Conservation (phyloP, 2,113 vertebrate genomes). For the Centropristis striata region DNA sequence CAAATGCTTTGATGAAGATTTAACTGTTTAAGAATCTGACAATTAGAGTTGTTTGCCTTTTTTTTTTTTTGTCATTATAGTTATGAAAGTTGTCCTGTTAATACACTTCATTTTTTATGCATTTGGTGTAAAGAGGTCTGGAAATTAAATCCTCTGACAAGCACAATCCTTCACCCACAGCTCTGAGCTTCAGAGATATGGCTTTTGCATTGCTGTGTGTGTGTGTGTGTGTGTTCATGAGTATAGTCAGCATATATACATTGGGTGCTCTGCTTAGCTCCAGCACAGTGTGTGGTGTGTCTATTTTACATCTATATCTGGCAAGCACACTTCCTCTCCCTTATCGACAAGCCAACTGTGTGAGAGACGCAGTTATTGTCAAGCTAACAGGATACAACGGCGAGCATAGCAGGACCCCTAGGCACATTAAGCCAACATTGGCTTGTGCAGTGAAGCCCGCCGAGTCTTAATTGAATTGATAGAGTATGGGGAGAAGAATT, state of each 20-base stretch:
- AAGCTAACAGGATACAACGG: slow-evolving; percentile 72
- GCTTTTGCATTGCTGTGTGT: neutral
- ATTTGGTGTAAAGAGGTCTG: neutral
- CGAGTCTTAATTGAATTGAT: slow-evolving; percentile 78
- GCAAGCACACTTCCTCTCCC: slow-evolving; percentile 45
- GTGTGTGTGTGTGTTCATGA: neutral
- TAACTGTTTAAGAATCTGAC: neutral
- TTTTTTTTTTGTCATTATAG: neutral
- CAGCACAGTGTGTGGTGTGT: slow-evolving; percentile 30
- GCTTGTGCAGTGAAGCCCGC: slow-evolving; percentile 74
- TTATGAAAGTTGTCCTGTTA: neutral
- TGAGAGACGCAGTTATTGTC: slow-evolving; percentile 60
- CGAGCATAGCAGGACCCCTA: slow-evolving; percentile 56
- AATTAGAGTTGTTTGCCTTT: neutral
- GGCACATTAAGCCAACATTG: slow-evolving; percentile 74
- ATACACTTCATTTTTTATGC: neutral
- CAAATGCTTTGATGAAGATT: slow-evolving; percentile 37
- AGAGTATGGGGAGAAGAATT: slow-evolving; percentile 54
- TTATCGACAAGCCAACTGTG: slow-evolving; percentile 62
- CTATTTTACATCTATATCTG: slow-evolving; percentile 56
- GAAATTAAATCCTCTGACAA: neutral
- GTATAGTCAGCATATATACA: slow-evolving; percentile 1
- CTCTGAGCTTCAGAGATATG: slow-evolving; percentile 32
- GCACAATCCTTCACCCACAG: slow-evolving; percentile 11
- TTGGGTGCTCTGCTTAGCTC: slow-evolving; percentile 14